Conservation (phyloP, 1,140 invertebrate genomes). For the Anoplophora glabripennis region DNA sequence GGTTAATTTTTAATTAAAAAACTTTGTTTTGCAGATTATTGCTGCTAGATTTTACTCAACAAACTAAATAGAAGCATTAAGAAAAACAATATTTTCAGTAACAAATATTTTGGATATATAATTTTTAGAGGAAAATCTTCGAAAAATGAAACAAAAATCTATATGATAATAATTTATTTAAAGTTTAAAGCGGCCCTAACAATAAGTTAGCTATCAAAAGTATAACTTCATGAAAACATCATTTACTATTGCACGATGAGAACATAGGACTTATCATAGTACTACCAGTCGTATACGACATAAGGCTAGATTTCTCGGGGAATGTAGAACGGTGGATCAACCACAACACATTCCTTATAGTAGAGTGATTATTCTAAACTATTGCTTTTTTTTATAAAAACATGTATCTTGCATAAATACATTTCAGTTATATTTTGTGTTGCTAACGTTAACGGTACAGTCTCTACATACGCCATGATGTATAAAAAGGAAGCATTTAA, state of each 20-base stretch:
- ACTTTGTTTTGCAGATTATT: too few relatives aligned
- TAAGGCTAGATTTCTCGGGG: conserved; percentile 40
- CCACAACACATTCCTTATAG: conserved; percentile 8
- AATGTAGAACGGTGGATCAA: conserved; percentile 28
- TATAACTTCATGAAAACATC: conserved; percentile 27
- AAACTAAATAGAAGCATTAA: too few relatives aligned
- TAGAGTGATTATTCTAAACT: conserved; percentile 3
- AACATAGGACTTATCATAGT: conserved; percentile 17
- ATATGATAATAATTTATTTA: conserved; percentile 37
- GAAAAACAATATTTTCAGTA: too few relatives aligned
- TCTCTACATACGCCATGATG: too few relatives aligned
- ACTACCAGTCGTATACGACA: conserved; percentile 43
- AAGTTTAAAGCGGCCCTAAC: conserved; percentile 38
- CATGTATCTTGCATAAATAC: not conserved
- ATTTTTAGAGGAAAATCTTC: too few relatives aligned
- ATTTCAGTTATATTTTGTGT: too few relatives aligned
- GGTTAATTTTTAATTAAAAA: too few relatives aligned
- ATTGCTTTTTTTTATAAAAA: not conserved
- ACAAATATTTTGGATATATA: too few relatives aligned
- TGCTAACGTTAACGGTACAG: too few relatives aligned
- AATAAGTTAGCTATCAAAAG: conserved; percentile 38
- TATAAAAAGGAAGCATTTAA: too few relatives aligned
- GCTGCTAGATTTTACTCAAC: too few relatives aligned
- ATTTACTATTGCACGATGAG: conserved; percentile 42
- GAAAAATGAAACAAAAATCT: too few relatives aligned